phyloP scores from a whole-genome alignment of 2,888 invertebrate genomes.

The Ectobius pallidus region DNA sequence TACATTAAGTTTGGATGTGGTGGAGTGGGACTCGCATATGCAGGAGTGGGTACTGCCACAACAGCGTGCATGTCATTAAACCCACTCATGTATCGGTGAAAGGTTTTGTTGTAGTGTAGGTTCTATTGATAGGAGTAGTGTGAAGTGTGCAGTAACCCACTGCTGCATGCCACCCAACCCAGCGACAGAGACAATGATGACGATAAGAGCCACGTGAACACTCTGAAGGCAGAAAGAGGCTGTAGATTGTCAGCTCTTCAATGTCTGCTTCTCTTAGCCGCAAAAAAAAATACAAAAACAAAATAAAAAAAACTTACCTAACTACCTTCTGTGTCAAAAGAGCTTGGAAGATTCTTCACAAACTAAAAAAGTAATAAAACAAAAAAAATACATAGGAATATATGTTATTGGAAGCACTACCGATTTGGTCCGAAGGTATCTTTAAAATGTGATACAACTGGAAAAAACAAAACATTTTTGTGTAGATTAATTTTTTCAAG shows the following conservation, averaged over 20 bases:
- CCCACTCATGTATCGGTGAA: conserved; percentile 5
- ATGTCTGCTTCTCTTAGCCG: conserved; percentile 44
- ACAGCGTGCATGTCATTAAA: neutral
- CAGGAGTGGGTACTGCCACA: conserved; percentile 4
- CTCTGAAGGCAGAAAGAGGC: conserved; percentile 38
- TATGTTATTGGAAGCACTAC: conserved; percentile 43
- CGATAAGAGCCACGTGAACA: conserved; percentile 33
- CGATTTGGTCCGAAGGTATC: conserved; percentile 42
- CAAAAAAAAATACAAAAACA: conserved; percentile 40
- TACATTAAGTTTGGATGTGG: neutral
- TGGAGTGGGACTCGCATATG: neutral
- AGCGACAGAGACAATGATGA: neutral
- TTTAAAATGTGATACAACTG: conserved; percentile 43
- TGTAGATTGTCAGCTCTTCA: conserved; percentile 42
- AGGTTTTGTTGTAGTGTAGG: conserved; percentile 3
- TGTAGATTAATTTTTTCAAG: conserved; percentile 43
- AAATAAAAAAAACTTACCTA: conserved; percentile 40
- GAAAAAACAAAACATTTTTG: conserved; percentile 31
- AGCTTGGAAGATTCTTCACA: conserved; percentile 42
- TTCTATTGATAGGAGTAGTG: conserved; percentile 11
- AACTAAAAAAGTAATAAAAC: conserved; percentile 35
- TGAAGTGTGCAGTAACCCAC: neutral
- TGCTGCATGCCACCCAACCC: neutral
- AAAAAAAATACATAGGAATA: conserved; percentile 39
- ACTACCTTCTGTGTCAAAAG: conserved; percentile 43